These are phyloP conservation scores for Sinodicranocentrus sp. DNA, from an alignment of 2,888 invertebrate genomes.

Conservation along the genomic window DNA sequence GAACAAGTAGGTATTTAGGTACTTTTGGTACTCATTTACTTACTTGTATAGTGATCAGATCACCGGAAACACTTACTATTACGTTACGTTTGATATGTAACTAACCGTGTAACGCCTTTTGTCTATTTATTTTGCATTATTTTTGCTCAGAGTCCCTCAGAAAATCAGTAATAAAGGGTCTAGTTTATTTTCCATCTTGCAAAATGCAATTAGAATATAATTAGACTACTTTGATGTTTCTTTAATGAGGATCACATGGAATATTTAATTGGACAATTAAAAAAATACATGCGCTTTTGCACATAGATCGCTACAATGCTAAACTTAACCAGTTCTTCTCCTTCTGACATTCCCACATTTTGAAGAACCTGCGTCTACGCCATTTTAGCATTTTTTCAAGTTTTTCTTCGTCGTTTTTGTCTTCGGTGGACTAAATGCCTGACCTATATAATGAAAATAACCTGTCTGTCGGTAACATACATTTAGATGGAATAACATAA, in stretches of 20 bases:
- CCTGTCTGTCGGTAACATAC: constrained; percentile 69
- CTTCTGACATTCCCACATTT: no score
- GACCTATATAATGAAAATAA: constrained; percentile 67
- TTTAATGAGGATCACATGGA: neutral
- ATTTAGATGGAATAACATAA: constrained; percentile 24
- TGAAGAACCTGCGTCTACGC: neutral
- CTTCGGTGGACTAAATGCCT: constrained; percentile 60
- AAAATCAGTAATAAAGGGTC: neutral
- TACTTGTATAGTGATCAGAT: neutral
- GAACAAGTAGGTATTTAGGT: neutral
- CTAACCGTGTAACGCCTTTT: constrained; percentile 8
- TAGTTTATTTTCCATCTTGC: neutral
- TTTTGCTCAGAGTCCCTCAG: neutral
- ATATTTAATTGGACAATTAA: constrained; percentile 3
- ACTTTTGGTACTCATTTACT: neutral
- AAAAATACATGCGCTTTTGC: no score
- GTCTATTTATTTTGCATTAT: neutral
- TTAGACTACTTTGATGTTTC: neutral
- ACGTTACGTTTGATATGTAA: no score
- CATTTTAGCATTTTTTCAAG: neutral
- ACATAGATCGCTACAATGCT: no score
- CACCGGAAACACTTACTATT: constrained; percentile 4
- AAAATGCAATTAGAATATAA: neutral
- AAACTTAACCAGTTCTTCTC: no score
- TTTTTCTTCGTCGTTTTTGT: constrained; percentile 39